Base-by-base conservation (phyloP, 2,113 vertebrate genomes). In the Poeciliopsis occidentalis region DNA sequence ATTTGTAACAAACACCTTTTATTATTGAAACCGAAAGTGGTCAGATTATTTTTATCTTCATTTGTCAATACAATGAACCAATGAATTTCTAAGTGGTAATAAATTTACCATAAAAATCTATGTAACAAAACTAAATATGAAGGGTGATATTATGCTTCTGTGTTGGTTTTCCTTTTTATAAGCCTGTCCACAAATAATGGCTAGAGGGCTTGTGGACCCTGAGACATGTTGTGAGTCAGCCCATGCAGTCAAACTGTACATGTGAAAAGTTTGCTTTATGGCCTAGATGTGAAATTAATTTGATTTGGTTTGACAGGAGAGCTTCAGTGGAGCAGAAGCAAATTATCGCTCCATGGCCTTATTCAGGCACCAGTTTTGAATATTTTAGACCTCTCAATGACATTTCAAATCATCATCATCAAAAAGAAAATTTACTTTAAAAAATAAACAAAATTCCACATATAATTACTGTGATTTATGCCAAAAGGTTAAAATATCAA, bases 251-350 rank as follows among this genome's bases (percentile, higher is more conserved):
- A 73, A 26, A 73, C 37, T 39, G 12, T 73, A 26, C 73, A 61
- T 29, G 4, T 41, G 34, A 30, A 71, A n/a, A 37, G 22, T 12
- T 34, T 26, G 24, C 4, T 34, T 39, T 71, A 22, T 47, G 51
- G 63, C 66, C 64, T 19, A 70, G 34, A 60, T 30, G 19, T 51
- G 60, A 29, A 8, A 15, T 70, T 12, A 64, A 24, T 26, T 57
- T 51, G 19, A 77, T 75, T 75, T 60, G 32, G 15, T 73, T 64
- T 75, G 76, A 80, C 64, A 77, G 24, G 34, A 54, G 34, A 8
- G 61, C 64, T 3, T 54, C 71, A 64, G 4, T 60, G 34, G 13
- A 73, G 69, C 69, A 71, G 22, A 80, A 32, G n/a, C 27, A n/a
- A 32, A 39, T 81, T 76, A 61, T 62, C 26, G 7, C 34, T 39